Evolutionary conservation across 2,113 vertebrate species (phyloP).

Genomic region (Sula dactylatra): DNA sequence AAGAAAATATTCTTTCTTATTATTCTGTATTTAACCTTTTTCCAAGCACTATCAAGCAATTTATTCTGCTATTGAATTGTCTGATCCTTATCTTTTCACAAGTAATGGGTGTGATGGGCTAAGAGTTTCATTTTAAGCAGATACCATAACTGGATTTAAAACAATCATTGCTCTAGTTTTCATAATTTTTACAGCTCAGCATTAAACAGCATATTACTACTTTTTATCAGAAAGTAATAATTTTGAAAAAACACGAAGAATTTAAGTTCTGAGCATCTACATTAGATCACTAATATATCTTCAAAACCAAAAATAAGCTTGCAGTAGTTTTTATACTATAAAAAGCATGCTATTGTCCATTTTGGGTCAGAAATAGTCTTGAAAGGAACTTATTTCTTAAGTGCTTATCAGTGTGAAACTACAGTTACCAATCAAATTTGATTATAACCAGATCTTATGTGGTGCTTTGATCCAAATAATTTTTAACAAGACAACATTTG

Average conservation of each 20-base stretch:
- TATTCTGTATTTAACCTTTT: neutral
- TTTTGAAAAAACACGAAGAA: neutral
- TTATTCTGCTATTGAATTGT: neutral
- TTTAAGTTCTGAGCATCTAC: conserved; percentile 26
- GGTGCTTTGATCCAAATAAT: neutral
- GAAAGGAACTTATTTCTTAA: neutral
- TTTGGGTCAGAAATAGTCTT: neutral
- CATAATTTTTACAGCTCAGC: neutral
- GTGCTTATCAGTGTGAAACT: neutral
- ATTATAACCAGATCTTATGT: neutral
- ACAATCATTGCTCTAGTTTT: conserved; percentile 14
- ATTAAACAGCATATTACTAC: conserved; percentile 6
- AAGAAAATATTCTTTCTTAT: neutral
- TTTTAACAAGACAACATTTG: neutral
- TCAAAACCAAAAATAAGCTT: neutral
- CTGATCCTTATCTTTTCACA: conserved; percentile 25
- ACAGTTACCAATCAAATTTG: neutral
- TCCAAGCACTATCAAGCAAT: neutral
- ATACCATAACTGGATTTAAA: conserved; percentile 10
- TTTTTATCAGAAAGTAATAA: conserved; percentile 55
- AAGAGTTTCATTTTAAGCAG: conserved; percentile 20
- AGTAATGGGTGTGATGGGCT: conserved; percentile 7
- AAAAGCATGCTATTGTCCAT: neutral
- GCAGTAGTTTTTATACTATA: neutral
- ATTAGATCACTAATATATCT: conserved; percentile 22